Evolutionary conservation across 2,888 invertebrate genomes (phyloP).

Genomic region (Theretra japonica): DNA sequence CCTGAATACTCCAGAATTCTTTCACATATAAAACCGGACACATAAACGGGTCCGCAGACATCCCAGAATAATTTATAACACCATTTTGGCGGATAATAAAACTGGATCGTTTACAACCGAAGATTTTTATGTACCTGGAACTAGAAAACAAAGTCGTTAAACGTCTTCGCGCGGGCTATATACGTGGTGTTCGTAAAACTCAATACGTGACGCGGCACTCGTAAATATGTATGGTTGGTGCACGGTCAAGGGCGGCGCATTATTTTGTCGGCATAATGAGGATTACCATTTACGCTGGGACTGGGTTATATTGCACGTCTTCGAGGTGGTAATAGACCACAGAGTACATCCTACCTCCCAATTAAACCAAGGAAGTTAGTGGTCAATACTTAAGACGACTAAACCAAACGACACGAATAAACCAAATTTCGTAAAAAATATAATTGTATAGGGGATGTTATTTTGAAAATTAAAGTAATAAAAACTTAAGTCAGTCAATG

Average conservation of each 20-base stretch:
- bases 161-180: slow-evolving; percentile 36
- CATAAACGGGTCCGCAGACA: slow-evolving; percentile 27
- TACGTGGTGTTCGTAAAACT: slow-evolving; percentile 30
- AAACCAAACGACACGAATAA: too few species aligned
- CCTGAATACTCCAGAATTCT: background rate
- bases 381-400: too few species aligned
- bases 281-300: too few species aligned
- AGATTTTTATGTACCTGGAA: slow-evolving; percentile 67
- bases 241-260: slow-evolving; percentile 20
- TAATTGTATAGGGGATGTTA: too few species aligned
- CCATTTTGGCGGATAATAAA: slow-evolving; percentile 51
- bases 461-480: too few species aligned
- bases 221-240: slow-evolving; percentile 27
- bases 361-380: too few species aligned
- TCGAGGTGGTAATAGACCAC: too few species aligned
- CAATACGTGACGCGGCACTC: slow-evolving; percentile 30
- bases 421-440: too few species aligned
- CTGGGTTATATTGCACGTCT: too few species aligned
- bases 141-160: slow-evolving; percentile 70
- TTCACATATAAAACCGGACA: slow-evolving; percentile 21
- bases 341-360: too few species aligned
- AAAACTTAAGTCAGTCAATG: too few species aligned
- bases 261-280: too few species aligned
- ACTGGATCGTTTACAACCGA: slow-evolving; percentile 48
- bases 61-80: slow-evolving; percentile 50